Conservation (phyloP, 2,797 vertebrate genomes). For the Salarias fasciatus region DNA sequence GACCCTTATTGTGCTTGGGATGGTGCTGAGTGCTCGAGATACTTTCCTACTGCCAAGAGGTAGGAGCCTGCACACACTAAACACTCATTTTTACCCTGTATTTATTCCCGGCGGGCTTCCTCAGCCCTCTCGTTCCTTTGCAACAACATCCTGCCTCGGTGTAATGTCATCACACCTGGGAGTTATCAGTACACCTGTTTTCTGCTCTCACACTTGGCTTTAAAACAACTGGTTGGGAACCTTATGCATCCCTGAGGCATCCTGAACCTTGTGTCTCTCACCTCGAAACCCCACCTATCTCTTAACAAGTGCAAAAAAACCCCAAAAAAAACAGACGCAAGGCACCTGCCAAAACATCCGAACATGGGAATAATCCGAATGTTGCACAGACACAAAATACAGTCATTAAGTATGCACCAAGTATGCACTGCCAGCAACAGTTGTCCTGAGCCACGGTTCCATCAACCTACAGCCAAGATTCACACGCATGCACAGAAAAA, state of each 20-base stretch:
- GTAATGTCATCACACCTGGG: conserved; percentile 6
- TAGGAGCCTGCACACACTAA: conserved; percentile 54
- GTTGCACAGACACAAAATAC: conserved; percentile 43
- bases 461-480: conserved; percentile 17
- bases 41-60: conserved; percentile 98
- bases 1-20: conserved; percentile 99
- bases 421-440: conserved; percentile 46
- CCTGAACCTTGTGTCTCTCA: conserved; percentile 25
- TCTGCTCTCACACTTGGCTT: conserved; percentile 30
- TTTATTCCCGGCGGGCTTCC: conserved; percentile 85
- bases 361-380: conserved; percentile 63
- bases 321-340: conserved; percentile 27
- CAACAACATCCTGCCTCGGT: conserved; percentile 94
- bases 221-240: conserved; percentile 15
- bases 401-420: conserved; percentile 44
- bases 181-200: conserved; percentile 60
- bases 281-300: conserved; percentile 40
- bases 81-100: conserved; percentile 20
- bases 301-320: conserved; percentile 34
- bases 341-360: conserved; percentile 29
- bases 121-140: not conserved
- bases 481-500: not conserved
- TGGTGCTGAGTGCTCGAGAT: conserved; percentile 94
- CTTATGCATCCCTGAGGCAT: too few species aligned
- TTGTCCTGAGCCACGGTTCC: conserved; percentile 46